phyloP scores from a whole-genome alignment of 1,140 invertebrate species.

The Platyscapa corneri region DNA sequence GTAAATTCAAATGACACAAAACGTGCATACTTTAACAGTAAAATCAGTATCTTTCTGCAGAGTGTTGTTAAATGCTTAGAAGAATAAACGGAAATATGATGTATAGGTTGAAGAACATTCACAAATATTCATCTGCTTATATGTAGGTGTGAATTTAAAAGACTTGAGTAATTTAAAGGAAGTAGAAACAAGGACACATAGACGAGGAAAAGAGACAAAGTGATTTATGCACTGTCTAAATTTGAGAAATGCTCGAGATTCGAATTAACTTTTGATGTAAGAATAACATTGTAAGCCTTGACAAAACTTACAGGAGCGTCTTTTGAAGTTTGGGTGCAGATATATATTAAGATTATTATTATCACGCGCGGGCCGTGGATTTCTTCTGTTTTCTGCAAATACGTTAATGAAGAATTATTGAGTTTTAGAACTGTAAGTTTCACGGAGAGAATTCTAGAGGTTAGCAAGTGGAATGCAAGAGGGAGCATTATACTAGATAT shows the following conservation, averaged over 20 bases:
- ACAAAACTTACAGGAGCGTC: background rate
- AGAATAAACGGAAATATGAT: background rate
- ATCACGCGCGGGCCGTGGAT: background rate
- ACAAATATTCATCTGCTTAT: background rate
- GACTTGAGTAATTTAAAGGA: background rate
- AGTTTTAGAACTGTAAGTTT: constrained; percentile 37
- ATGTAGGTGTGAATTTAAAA: background rate
- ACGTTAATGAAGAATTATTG: constrained; percentile 46
- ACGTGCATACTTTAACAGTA: background rate
- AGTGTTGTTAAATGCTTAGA: background rate
- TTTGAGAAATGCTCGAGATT: background rate
- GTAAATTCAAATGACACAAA: background rate
- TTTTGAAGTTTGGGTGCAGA: background rate
- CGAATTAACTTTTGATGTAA: constrained; percentile 34
- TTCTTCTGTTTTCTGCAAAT: background rate
- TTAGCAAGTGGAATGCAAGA: constrained; percentile 21
- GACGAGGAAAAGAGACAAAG: background rate
- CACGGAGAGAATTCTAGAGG: background rate
- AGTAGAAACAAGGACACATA: background rate
- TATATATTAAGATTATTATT: constrained; percentile 4
- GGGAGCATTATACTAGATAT: constrained; percentile 45
- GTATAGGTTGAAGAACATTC: background rate
- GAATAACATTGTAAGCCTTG: constrained; percentile 1
- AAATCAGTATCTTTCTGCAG: background rate
- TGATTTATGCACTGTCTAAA: constrained; percentile 14